Percentiles rank a stretch among this genome's conserved stretches.
Conservation (phyloP, 2,113 vertebrate species). For the Boulengeromyrus knoepffleri region DNA sequence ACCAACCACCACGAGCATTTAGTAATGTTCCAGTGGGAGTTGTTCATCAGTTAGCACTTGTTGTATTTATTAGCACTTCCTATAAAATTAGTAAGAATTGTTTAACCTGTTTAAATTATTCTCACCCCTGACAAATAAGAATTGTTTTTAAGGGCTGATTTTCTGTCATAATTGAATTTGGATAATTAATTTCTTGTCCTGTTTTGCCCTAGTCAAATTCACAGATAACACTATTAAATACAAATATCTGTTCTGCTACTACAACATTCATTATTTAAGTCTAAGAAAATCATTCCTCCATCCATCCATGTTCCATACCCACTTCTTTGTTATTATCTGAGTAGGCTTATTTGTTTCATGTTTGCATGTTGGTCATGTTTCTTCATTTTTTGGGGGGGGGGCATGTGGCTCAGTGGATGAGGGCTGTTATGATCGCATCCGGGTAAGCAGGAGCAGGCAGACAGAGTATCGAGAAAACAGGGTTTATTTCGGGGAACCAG, state of each 20-base stretch:
- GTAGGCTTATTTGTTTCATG: too few relatives aligned
- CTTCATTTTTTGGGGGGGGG: too few relatives aligned
- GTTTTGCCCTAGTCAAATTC: neutral
- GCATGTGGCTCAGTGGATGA: neutral
- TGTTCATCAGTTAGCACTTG: neutral
- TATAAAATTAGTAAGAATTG: constrained; percentile 16
- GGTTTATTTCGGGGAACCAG: too few relatives aligned
- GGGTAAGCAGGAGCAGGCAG: too few relatives aligned
- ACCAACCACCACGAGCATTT: neutral
- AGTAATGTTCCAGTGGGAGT: neutral
- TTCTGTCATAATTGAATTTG: neutral
- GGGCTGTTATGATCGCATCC: too few relatives aligned
- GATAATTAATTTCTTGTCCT: neutral
- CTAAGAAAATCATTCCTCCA: neutral
- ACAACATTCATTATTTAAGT: neutral
- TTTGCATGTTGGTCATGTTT: too few relatives aligned
- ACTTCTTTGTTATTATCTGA: too few relatives aligned
- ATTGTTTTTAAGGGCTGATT: constrained; percentile 1
- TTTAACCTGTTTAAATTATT: constrained; percentile 16
- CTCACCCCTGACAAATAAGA: constrained; percentile 4
- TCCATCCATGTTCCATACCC: neutral
- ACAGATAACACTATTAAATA: neutral
- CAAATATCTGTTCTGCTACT: neutral
- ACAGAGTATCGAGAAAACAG: too few relatives aligned
- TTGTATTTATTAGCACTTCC: constrained; percentile 8